phyloP scores from a whole-genome alignment of 2,888 invertebrate species.

The Philhelius pedissequus region DNA sequence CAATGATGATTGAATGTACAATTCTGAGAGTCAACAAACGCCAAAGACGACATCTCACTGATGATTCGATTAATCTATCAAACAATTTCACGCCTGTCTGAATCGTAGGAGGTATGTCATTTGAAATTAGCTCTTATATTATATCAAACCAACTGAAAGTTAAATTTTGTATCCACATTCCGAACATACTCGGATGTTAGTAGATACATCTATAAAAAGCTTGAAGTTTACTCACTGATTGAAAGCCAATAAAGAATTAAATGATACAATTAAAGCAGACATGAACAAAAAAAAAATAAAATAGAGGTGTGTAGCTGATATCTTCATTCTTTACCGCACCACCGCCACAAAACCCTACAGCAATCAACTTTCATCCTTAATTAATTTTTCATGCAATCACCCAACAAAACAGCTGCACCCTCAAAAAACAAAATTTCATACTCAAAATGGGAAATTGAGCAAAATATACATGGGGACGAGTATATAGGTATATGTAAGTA shows the following conservation, averaged over 20 bases:
- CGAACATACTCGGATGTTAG: too few relatives aligned
- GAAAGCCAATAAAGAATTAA: constrained; percentile 53
- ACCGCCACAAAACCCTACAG: constrained; percentile 12
- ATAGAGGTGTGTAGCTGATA: not conserved
- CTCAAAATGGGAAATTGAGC: constrained; percentile 28
- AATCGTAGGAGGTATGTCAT: not conserved
- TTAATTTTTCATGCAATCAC: constrained; percentile 67
- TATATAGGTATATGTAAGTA: not conserved
- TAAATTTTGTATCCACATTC: not conserved
- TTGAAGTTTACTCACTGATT: constrained; percentile 1
- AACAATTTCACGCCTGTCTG: constrained; percentile 55
- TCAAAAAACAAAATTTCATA: constrained; percentile 46
- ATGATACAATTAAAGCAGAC: constrained; percentile 36
- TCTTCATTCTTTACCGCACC: not conserved
- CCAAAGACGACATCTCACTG: constrained; percentile 2
- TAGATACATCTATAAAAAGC: not conserved
- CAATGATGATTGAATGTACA: constrained; percentile 26
- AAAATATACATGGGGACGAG: not conserved
- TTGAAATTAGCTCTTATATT: constrained; percentile 27
- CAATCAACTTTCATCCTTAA: constrained; percentile 64
- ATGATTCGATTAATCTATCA: constrained; percentile 62
- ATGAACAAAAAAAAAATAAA: not conserved
- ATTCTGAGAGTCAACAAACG: constrained; percentile 24
- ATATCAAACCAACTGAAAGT: not conserved
- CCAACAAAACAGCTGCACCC: constrained; percentile 38